phyloP scores from a whole-genome alignment of 2,888 invertebrate genomes.

The Eupithecia subfuscata region DNA sequence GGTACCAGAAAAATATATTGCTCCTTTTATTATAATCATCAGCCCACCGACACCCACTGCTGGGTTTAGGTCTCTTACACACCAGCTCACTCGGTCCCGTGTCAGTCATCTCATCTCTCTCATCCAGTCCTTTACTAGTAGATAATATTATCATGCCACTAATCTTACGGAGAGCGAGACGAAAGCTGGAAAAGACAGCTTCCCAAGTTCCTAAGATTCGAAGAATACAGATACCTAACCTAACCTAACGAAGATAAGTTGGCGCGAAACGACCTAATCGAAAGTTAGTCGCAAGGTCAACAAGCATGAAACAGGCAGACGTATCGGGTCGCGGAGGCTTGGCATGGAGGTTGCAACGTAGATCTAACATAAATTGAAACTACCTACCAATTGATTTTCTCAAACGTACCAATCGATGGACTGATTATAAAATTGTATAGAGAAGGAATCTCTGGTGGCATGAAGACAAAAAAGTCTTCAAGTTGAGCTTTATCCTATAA shows the following conservation, averaged over 20 bases:
- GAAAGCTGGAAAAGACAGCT: not conserved
- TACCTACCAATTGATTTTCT: not conserved
- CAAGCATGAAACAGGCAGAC: conserved; percentile 61
- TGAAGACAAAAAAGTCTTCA: not conserved
- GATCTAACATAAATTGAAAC: conserved; percentile 3
- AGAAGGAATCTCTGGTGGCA: not conserved
- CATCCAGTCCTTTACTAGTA: too few species aligned
- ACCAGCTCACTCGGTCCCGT: too few species aligned
- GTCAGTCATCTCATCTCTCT: too few species aligned
- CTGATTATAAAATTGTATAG: not conserved
- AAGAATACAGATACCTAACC: not conserved
- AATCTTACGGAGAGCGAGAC: not conserved
- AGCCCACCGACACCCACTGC: too few species aligned
- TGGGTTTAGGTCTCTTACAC: too few species aligned
- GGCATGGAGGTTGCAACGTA: conserved; percentile 62
- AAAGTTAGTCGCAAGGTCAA: conserved; percentile 47
- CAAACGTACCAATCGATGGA: not conserved
- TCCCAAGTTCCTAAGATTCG: not conserved
- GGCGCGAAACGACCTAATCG: conserved; percentile 17
- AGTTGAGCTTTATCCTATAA: not conserved
- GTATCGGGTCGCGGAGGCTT: conserved; percentile 66
- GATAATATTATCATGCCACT: too few species aligned
- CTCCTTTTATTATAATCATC: too few species aligned
- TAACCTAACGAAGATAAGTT: conserved; percentile 2
- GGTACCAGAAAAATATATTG: too few species aligned